Conservation (phyloP, 92 coral and sea anemone species). For the Epizoanthus illoricatus region DNA sequence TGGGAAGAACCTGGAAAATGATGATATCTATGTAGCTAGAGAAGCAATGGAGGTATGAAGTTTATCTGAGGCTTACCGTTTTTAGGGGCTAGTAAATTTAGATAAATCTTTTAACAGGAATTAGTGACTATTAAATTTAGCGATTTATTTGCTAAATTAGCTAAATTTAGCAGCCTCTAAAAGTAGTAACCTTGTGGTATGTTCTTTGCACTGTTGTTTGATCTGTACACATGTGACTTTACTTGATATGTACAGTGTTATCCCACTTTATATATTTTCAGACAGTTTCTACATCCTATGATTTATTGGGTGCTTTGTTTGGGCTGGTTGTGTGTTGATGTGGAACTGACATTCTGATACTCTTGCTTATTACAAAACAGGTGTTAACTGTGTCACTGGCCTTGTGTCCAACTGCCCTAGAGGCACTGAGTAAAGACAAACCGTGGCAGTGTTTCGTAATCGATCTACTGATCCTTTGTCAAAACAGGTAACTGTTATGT, state of each 20-base stretch:
- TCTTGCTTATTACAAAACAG: conserved; percentile 40
- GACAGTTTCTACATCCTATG: too few species aligned
- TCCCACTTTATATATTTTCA: too few species aligned
- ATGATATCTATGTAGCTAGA: conserved; percentile 80
- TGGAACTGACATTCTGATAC: not conserved
- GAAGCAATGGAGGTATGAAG: conserved; percentile 90
- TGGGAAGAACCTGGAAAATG: conserved; percentile 67
- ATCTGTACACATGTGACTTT: too few species aligned
- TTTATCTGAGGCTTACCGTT: not conserved
- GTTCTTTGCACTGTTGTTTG: too few species aligned
- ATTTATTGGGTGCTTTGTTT: not conserved
- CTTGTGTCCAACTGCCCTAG: conserved; percentile 85
- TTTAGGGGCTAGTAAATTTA: not conserved
- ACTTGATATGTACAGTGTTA: too few species aligned
- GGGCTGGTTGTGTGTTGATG: not conserved
- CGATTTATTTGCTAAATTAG: too few species aligned
- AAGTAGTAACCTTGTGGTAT: too few species aligned
- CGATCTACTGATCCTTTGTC: conserved; percentile 90
- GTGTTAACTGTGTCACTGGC: conserved; percentile 87
- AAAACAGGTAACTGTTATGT: conserved; percentile 71
- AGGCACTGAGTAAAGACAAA: conserved; percentile 91
- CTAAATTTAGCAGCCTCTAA: too few species aligned
- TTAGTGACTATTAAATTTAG: too few species aligned
- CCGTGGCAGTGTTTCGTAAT: conserved; percentile 98
- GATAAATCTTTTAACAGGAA: too few species aligned